Percentiles rank a stretch among this genome's conserved stretches.
phyloP scores from a whole-genome alignment of 2,113 vertebrate genomes.

The Xenopus laevis region DNA sequence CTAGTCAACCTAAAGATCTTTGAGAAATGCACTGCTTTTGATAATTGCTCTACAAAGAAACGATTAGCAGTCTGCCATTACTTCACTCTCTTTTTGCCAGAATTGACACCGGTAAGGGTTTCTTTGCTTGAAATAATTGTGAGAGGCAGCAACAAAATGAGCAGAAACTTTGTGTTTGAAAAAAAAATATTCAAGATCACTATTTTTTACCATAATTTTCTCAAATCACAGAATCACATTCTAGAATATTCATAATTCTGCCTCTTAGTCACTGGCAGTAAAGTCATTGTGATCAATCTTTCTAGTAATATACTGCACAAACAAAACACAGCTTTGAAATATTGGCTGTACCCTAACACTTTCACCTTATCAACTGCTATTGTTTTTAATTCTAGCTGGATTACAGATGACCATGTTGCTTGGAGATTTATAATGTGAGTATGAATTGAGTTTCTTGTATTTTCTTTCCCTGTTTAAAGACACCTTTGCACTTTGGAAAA shows the following conservation, averaged over 20 bases:
- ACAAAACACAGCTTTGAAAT: neutral
- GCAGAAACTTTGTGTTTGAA: neutral
- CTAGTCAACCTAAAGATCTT: too few relatives aligned
- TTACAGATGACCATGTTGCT: slow-evolving; percentile 73
- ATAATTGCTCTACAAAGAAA: neutral
- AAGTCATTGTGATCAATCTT: too few relatives aligned
- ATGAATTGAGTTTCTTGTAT: slow-evolving; percentile 18
- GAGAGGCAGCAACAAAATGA: neutral
- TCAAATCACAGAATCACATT: too few relatives aligned
- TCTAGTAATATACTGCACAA: too few relatives aligned
- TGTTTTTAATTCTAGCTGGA: slow-evolving; percentile 66
- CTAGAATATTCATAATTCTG: too few relatives aligned
- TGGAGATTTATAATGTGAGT: slow-evolving; percentile 85
- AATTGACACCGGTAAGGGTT: neutral
- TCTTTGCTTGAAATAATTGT: neutral
- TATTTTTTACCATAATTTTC: too few relatives aligned
- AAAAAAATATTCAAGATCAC: too few relatives aligned
- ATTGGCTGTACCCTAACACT: neutral
- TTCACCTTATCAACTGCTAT: neutral
- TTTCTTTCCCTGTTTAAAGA: too few relatives aligned
- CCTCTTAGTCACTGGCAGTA: too few relatives aligned
- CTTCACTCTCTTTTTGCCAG: too few relatives aligned
- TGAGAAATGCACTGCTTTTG: too few relatives aligned
- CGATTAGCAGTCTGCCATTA: neutral
- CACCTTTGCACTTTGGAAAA: too few relatives aligned